Evolutionary conservation across 2,888 invertebrate genomes (phyloP).

Genomic region (Orthosia gothica): DNA sequence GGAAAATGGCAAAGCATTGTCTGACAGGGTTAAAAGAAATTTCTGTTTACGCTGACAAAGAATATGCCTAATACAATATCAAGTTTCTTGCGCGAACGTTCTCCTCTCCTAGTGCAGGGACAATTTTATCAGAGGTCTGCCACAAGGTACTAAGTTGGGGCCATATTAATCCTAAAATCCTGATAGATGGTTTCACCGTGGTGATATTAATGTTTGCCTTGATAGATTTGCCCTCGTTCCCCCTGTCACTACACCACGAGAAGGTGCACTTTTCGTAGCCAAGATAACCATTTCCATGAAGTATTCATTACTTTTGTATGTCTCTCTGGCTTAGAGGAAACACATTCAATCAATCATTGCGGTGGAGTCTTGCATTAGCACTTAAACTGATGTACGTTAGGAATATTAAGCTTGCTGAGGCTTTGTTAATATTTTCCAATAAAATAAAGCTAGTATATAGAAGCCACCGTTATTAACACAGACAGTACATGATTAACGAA

Average conservation of each 20-base stretch:
- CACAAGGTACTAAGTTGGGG: slow-evolving; percentile 26
- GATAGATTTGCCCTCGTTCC: not conserved
- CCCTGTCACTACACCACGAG: not conserved
- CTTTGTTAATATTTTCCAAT: not conserved
- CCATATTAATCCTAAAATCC: slow-evolving; percentile 34
- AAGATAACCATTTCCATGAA: not conserved
- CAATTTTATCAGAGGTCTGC: not conserved
- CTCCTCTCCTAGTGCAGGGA: not conserved
- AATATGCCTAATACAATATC: not conserved
- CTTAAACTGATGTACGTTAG: not conserved
- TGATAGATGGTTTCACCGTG: slow-evolving; percentile 20
- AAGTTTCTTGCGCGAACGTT: not conserved
- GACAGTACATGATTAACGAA: not conserved
- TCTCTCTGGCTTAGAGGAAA: slow-evolving; percentile 10
- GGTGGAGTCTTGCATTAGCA: not conserved
- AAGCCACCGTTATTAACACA: not conserved
- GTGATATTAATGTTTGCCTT: slow-evolving; percentile 12
- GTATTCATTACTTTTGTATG: not conserved
- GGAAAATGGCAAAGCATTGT: slow-evolving; percentile 3
- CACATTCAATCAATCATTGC: slow-evolving; percentile 21
- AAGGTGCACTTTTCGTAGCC: slow-evolving; percentile 1
- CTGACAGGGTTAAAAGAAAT: not conserved
- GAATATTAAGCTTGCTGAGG: not conserved
- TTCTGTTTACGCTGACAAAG: not conserved
- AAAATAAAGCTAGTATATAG: not conserved